Percentiles rank a stretch among this genome's conserved stretches.
These are phyloP conservation scores for Dioctria linearis DNA, from an alignment of 2,888 invertebrate genomes.

Conservation along the genomic window DNA sequence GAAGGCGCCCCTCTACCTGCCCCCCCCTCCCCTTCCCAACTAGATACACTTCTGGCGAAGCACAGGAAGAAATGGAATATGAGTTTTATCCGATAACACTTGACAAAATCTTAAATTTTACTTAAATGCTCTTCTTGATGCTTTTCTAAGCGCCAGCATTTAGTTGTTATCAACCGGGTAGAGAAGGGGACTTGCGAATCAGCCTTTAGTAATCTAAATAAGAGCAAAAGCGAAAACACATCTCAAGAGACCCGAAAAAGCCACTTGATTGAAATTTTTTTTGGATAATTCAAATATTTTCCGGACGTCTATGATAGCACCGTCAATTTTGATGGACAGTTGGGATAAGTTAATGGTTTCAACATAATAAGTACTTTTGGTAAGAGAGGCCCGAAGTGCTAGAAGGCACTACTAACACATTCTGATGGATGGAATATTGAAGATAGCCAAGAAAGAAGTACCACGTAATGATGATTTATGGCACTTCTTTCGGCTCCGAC, in stretches of 20 bases:
- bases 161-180: too few species aligned
- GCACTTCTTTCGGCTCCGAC: constrained; percentile 29
- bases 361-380: constrained; percentile 26
- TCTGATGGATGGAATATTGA: constrained; percentile 44
- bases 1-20: too few species aligned
- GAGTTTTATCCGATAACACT: too few species aligned
- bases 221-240: too few species aligned
- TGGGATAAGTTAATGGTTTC: constrained; percentile 41
- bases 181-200: too few species aligned
- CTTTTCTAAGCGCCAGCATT: too few species aligned
- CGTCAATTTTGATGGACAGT: constrained; percentile 41
- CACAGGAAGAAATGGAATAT: too few species aligned
- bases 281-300: constrained; percentile 14
- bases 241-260: background rate
- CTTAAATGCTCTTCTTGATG: too few species aligned
- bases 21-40: too few species aligned
- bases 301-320: constrained; percentile 18
- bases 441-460: constrained; percentile 22
- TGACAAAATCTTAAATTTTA: too few species aligned
- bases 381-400: background rate
- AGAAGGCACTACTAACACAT: constrained; percentile 1
- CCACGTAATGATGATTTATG: constrained; percentile 48
- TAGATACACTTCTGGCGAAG: too few species aligned
- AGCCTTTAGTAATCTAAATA: too few species aligned
- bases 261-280: constrained; percentile 8